Percentiles rank a stretch among this genome's conserved stretches.
phyloP scores from a whole-genome alignment of 2,888 invertebrate genomes.

The Corbicula japonica region DNA sequence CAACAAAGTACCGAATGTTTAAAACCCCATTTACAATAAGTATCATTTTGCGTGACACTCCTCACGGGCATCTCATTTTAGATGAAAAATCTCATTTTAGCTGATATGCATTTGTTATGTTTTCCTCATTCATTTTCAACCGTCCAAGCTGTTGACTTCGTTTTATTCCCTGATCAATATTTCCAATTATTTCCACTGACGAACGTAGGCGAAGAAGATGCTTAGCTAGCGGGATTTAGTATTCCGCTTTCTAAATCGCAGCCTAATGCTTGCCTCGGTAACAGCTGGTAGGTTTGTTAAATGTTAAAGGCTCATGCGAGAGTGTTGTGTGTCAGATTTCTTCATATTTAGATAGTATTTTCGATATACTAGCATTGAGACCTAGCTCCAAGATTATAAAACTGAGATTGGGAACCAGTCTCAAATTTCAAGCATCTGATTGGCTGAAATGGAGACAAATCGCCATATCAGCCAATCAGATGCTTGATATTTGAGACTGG shows the following conservation, averaged over 20 bases:
- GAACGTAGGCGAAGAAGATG: constrained; percentile 41
- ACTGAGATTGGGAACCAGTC: constrained; percentile 5
- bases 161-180: constrained; percentile 16
- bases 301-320: background rate
- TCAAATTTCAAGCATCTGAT: no score
- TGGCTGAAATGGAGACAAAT: no score
- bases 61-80: background rate
- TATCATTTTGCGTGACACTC: background rate
- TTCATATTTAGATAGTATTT: background rate
- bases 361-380: background rate
- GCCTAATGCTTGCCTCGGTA: background rate
- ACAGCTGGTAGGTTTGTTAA: background rate
- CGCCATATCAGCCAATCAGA: no score
- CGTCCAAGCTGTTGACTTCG: constrained; percentile 20
- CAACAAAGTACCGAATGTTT: background rate
- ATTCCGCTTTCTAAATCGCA: background rate
- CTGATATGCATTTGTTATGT: background rate
- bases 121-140: background rate
- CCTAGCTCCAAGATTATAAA: background rate
- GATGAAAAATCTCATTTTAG: background rate
- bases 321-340: no score
- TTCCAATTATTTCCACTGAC: constrained; percentile 28
- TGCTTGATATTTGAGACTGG: no score
- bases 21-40: background rate
- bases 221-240: constrained; percentile 34